Conservation (phyloP, 2,113 vertebrate genomes). For the Grus americana region DNA sequence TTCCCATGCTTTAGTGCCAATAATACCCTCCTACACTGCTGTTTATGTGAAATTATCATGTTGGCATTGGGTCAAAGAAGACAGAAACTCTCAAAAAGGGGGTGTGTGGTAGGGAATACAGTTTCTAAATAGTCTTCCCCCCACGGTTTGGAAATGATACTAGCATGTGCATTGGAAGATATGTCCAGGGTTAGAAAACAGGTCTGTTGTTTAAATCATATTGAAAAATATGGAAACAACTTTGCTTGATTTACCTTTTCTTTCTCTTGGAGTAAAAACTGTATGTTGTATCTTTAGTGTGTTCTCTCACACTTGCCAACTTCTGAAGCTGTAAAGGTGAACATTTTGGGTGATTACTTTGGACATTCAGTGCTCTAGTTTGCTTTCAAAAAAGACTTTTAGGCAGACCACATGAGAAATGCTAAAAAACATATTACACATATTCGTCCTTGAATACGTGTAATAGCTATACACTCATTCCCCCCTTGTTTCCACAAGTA, state of each 20-base stretch:
- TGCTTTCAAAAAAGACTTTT: not conserved
- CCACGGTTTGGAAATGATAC: not conserved
- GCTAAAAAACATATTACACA: not conserved
- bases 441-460: not conserved
- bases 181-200: not conserved
- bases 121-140: not conserved
- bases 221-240: constrained; percentile 12
- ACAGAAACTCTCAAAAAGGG: not conserved
- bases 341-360: not conserved
- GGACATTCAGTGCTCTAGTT: not conserved
- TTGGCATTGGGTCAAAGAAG: constrained; percentile 44
- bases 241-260: constrained; percentile 5
- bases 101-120: not conserved
- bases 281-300: not conserved
- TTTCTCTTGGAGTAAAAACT: constrained; percentile 1
- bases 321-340: constrained; percentile 4
- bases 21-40: constrained; percentile 37
- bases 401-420: not conserved
- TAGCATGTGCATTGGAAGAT: not conserved
- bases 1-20: constrained; percentile 63
- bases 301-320: not conserved
- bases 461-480: not conserved
- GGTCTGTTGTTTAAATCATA: constrained; percentile 41
- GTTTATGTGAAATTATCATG: constrained; percentile 23
- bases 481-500: not conserved